phyloP scores from a whole-genome alignment of 2,797 vertebrate genomes.

The Graptemys geographica region DNA sequence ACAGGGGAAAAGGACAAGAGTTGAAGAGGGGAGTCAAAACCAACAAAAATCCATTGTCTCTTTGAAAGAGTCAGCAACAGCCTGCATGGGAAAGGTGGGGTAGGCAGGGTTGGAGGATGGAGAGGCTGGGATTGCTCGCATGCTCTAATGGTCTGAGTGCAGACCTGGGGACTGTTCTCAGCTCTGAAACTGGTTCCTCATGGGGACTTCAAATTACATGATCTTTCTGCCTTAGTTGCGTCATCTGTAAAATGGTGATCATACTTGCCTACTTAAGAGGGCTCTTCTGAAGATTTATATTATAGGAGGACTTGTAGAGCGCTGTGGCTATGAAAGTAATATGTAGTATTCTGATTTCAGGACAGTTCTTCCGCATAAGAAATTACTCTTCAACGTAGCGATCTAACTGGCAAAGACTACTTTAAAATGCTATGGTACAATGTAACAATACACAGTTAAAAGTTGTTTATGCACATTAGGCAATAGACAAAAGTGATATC shows the following conservation, averaged over 20 bases:
- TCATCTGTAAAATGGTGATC: not conserved
- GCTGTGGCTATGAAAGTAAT: not conserved
- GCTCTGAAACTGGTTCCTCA: not conserved
- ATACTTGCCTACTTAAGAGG: not conserved
- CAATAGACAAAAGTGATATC: not conserved
- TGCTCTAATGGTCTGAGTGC: not conserved
- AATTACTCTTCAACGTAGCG: slow-evolving; percentile 25
- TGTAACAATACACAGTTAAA: fast-evolving
- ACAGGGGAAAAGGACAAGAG: not conserved
- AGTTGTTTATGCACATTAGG: not conserved
- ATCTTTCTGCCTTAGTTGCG: not conserved
- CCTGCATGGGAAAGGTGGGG: not conserved
- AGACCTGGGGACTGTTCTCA: not conserved
- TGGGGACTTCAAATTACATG: not conserved
- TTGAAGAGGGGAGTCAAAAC: not conserved
- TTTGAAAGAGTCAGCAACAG: not conserved
- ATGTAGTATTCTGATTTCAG: slow-evolving; percentile 12
- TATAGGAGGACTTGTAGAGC: not conserved
- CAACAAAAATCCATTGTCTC: not conserved
- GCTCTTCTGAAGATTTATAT: not conserved
- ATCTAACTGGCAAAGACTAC: not conserved
- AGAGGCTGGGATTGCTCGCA: not conserved
- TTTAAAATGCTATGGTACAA: not conserved
- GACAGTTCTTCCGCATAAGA: not conserved
- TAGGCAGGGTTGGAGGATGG: not conserved